Percentiles rank a stretch among this genome's conserved stretches.
Evolutionary conservation across 2,888 invertebrate species (phyloP).

Genomic region (Drosophila diplacantha): DNA sequence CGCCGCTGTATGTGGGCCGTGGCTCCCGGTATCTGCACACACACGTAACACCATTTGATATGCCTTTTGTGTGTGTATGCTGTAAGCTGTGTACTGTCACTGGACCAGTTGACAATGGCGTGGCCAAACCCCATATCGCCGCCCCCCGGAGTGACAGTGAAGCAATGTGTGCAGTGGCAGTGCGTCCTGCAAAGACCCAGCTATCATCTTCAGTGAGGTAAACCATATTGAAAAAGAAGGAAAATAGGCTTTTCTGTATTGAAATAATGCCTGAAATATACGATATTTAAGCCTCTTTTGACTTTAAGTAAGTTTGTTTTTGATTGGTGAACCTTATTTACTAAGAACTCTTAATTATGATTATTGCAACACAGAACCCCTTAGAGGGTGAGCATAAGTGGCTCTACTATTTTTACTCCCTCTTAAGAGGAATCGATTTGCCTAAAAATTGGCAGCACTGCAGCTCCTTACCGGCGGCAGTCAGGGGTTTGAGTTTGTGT

Average conservation of each 20-base stretch:
- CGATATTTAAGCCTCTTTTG: neutral
- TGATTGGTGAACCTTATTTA: neutral
- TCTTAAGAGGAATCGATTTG: neutral
- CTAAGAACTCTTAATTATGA: no score
- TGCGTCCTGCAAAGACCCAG: neutral
- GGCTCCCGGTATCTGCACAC: constrained; percentile 3
- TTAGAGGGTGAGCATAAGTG: neutral
- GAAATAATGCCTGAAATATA: neutral
- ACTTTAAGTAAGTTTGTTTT: neutral
- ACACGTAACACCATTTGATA: constrained; percentile 30
- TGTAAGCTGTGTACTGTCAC: constrained; percentile 6
- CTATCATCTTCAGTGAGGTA: neutral
- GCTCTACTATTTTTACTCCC: neutral
- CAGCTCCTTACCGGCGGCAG: constrained; percentile 1
- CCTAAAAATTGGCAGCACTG: constrained; percentile 1
- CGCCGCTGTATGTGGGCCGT: constrained; percentile 7
- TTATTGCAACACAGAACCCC: neutral
- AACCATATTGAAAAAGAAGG: neutral
- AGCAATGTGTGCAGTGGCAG: constrained; percentile 3
- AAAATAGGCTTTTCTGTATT: no score
- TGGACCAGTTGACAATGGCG: constrained; percentile 55
- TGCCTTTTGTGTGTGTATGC: constrained; percentile 34
- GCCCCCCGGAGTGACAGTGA: constrained; percentile 16
- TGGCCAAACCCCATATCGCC: constrained; percentile 37
- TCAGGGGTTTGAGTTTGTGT: constrained; percentile 10